A percentile compares a stretch with the other conserved stretches of the same genome.
Conservation (phyloP, 2,888 invertebrate genomes). For the Malachius bipustulatus region DNA sequence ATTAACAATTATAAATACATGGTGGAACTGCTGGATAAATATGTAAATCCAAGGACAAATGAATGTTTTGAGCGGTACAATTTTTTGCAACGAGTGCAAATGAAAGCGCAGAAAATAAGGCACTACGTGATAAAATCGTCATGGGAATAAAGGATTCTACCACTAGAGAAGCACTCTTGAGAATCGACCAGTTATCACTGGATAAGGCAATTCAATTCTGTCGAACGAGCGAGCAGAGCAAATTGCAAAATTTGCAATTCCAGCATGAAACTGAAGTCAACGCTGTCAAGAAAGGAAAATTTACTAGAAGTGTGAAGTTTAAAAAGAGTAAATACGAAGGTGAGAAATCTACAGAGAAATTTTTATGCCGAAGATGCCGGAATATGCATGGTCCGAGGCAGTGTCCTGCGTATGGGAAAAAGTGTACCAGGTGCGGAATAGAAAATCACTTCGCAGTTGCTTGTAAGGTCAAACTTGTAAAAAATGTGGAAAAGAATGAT, state of each 20-base stretch:
- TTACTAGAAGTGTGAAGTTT: too few relatives aligned
- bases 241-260: neutral
- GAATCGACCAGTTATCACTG: constrained; percentile 18
- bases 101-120: constrained; percentile 20
- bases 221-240: constrained; percentile 20
- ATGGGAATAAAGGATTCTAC: constrained; percentile 18
- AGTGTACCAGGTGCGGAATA: neutral
- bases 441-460: neutral
- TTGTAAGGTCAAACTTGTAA: neutral
- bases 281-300: too few relatives aligned
- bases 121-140: constrained; percentile 21
- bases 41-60: constrained; percentile 20
- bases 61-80: constrained; percentile 21
- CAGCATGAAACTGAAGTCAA: too few relatives aligned
- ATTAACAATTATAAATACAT: constrained; percentile 12
- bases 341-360: constrained; percentile 2
- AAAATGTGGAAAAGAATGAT: neutral
- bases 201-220: constrained; percentile 19
- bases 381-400: neutral
- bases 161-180: constrained; percentile 18
- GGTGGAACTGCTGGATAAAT: constrained; percentile 14
- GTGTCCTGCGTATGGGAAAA: constrained; percentile 4
- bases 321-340: too few relatives aligned
- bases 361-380: neutral
- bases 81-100: constrained; percentile 19